A percentile compares a stretch with the other conserved stretches of the same genome.
Conservation (phyloP, 2,113 vertebrate genomes). For the human (Homo sapiens) region GRCh38 chr9:119420501-119421000, state of each 20-base stretch:
- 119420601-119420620: slow-evolving; percentile 28
- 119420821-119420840: slow-evolving; percentile 81
- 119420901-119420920: background rate
- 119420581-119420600: slow-evolving; percentile 10
- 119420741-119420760: slow-evolving; percentile 77
- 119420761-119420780: slow-evolving; percentile 63
- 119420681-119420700: slow-evolving; percentile 6
- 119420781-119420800: slow-evolving; percentile 81
- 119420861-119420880: slow-evolving; percentile 58
- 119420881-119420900: background rate
- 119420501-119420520: background rate
- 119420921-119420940: background rate
- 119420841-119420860: slow-evolving; percentile 76
- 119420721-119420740: slow-evolving; percentile 67
- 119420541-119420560: slow-evolving; percentile 18
- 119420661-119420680: slow-evolving; percentile 55
- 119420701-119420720: slow-evolving; percentile 74
- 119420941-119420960: background rate
- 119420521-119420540: background rate
- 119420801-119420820: slow-evolving; percentile 85
- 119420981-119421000: background rate
- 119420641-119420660: slow-evolving; percentile 70
- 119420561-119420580: background rate
- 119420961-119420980: background rate
- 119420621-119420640: slow-evolving; percentile 64